phyloP scores from a whole-genome alignment of 2,797 vertebrate species.

The Echeneis naucrates region DNA sequence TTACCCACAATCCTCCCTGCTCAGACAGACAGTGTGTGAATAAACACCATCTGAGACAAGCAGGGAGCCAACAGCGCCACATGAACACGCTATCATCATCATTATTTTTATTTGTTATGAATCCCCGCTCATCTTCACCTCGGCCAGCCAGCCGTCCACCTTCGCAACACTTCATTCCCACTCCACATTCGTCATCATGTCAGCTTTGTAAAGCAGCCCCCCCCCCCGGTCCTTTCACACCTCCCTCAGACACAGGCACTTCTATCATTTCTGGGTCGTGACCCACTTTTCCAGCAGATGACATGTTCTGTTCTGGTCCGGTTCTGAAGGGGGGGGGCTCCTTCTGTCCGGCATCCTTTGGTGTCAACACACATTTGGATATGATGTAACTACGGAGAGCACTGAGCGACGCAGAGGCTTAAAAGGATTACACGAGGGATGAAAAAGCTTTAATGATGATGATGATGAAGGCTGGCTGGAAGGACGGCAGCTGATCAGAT shows the following conservation, averaged over 20 bases:
- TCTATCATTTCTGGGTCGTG: constrained; percentile 50
- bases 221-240: constrained; percentile 27
- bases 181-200: constrained; percentile 28
- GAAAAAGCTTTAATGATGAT: background rate
- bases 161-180: constrained; percentile 13
- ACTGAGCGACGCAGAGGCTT: background rate
- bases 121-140: constrained; percentile 16
- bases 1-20: constrained; percentile 48
- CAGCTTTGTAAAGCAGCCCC: background rate
- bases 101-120: background rate
- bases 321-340: constrained; percentile 14
- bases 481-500: too few species aligned
- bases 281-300: constrained; percentile 50
- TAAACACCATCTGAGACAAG: constrained; percentile 40
- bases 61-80: background rate
- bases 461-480: background rate
- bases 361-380: background rate
- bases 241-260: constrained; percentile 39
- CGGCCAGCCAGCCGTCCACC: constrained; percentile 28
- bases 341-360: constrained; percentile 13
- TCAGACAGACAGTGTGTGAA: constrained; percentile 29
- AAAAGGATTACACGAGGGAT: background rate
- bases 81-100: background rate
- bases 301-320: constrained; percentile 32
- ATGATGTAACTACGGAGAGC: background rate